These are phyloP conservation scores for Diploptera punctata DNA, from an alignment of 2,888 invertebrate species.

Conservation along the genomic window DNA sequence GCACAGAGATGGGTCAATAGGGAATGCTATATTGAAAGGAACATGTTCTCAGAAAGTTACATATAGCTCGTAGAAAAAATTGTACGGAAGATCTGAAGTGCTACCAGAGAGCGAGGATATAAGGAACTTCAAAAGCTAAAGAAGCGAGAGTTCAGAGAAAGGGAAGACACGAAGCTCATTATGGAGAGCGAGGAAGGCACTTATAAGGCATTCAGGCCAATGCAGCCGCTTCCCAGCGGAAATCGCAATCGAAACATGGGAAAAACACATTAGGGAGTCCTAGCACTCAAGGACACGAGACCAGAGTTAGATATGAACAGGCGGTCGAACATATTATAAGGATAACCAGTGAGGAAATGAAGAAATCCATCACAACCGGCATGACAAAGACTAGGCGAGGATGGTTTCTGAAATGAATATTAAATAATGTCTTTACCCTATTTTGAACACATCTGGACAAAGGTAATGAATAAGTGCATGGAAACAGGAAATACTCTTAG, in stretches of 20 bases:
- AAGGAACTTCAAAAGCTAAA: not conserved
- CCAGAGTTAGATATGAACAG: not conserved
- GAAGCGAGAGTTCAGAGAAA: not conserved
- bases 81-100: not conserved
- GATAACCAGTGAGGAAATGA: not conserved
- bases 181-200: not conserved
- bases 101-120: not conserved
- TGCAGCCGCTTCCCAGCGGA: not conserved
- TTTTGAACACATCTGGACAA: not conserved
- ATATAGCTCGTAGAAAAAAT: not conserved
- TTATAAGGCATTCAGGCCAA: not conserved
- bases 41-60: not conserved
- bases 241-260: not conserved
- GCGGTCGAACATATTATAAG: not conserved
- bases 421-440: not conserved
- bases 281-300: not conserved
- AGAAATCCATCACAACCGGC: not conserved
- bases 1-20: not conserved
- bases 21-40: not conserved
- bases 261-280: not conserved
- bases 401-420: not conserved
- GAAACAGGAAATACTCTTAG: not conserved
- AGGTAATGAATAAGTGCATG: not conserved
- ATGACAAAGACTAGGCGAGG: not conserved
- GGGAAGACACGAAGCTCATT: not conserved